Base-by-base conservation (phyloP, 2,797 vertebrate genomes). In the Scolopax rusticola region DNA sequence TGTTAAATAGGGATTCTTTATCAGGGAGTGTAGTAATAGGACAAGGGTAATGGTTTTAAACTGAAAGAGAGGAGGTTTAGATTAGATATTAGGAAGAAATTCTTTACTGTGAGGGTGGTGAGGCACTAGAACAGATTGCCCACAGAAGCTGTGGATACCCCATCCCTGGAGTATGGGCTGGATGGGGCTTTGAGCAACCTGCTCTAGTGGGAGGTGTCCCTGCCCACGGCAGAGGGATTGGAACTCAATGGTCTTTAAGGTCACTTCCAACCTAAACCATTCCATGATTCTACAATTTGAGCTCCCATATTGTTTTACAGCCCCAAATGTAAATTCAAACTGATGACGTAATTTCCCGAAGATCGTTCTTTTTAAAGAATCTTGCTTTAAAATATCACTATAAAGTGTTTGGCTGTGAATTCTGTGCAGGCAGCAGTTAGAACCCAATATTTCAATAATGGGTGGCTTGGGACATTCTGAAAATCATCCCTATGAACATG, bases 401-500 rank as follows among this genome's bases (percentile, higher is more conserved):
- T 41, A 19, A 67, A 74, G 12, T 45, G 15, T 15, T 56, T 45
- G 48, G 18, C 15, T 43, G 15, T 28, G 25, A 78, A 57, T 47
- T 80, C 75, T 87, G 36, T 68, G 48, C 17, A 70, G 47, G 16
- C 67, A 87, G 17, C 36, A 38, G 69, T 23, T 25, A 87, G 59
- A 51, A 75, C 16, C 12, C 19, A 33, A 2, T 59, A 38, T 74
- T 89, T 90, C 40, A 74, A 30, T 20, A 60, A 24, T 23, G 33
- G 38, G 43, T 85, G n/a, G 33, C 87, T 74, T 4, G 2, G 51
- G 48, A 71, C 69, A 50, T 50, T 47, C 73, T 14, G 16, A 84
- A 94, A 90, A 84, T 30, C 67, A 90, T 19, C 32, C 41, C 32
- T 88, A 64, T 86, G 81, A 93, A 77, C 19, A 56, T 2, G 15